Base-by-base conservation (phyloP, 2,797 vertebrate genomes). In the Passerculus sandwichensis region DNA sequence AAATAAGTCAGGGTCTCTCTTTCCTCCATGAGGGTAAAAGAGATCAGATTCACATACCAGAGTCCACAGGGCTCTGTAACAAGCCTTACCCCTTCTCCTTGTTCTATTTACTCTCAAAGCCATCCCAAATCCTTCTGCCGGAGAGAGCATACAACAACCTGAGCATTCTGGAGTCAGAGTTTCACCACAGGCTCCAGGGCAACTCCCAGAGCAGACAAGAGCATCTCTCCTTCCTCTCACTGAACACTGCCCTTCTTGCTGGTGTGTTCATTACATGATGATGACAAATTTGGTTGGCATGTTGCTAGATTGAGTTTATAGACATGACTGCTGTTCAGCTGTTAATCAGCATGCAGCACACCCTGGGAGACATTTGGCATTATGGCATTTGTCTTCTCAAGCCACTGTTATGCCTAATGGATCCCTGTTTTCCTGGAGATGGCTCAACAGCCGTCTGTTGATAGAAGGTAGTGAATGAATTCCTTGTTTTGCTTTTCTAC, bases 391-490 rank as follows among this genome's bases (percentile, higher is more conserved):
- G 15, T 47, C 56, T 93, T 65, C 23, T 27, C 16, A 74, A 51
- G 57, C 22, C 14, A 22, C 18, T n/a, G 1, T 65, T 42, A 38
- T 0, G 0, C 4, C 0, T 56, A 36, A n/a, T 62, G 48, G 30
- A 48, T 44, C 48, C 21, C 32, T 50, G 48, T 32, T 67, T 40
- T 71, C 29, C 48, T 62, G 22, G 34, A 53, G 25, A 27, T 22
- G 29, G 59, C 32, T 82, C 21, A 82, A 53, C 11, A 42, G 10
- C 27, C 36, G 29, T 48, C 21, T 48, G 32, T 34, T 2, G 2
- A 44, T 17, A 30, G 32, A 27, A 60, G 14, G 10, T 4, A 15
- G 20, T 12, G 5, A 81, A 61, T 70, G 0, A 65, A 57, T 73
- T 67, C 60, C 22, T 64, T 76, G 15, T 22, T 67, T 76, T 84